Evolutionary conservation across 2,113 vertebrate species (phyloP).

Genomic region (Macroglossus sobrinus): DNA sequence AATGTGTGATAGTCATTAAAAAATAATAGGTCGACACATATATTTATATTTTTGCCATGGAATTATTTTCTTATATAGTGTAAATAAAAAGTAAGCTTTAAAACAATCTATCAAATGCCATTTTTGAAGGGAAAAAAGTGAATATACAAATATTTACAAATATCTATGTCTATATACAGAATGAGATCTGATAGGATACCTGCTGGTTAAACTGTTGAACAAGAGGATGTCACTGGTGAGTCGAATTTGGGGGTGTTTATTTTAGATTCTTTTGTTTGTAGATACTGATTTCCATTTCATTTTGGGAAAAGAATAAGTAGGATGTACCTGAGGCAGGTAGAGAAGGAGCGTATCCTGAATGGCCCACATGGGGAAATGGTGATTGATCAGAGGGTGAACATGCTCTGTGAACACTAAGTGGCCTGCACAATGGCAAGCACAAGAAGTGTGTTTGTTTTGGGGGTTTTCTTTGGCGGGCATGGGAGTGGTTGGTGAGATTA

Average conservation of each 20-base stretch:
- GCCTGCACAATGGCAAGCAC: not conserved
- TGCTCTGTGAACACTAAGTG: not conserved
- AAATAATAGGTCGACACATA: not conserved
- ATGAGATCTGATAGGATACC: not conserved
- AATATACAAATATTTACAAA: slow-evolving; percentile 23
- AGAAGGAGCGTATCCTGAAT: not conserved
- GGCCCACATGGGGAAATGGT: not conserved
- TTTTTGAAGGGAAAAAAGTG: not conserved
- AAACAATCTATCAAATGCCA: not conserved
- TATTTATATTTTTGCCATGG: not conserved
- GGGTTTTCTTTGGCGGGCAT: not conserved
- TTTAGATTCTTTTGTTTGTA: not conserved
- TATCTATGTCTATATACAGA: not conserved
- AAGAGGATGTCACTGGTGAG: not conserved
- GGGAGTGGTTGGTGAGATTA: not conserved
- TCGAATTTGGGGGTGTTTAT: not conserved
- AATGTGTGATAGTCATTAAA: not conserved
- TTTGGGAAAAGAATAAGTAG: not conserved
- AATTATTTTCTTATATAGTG: not conserved
- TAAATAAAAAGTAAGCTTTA: slow-evolving; percentile 10
- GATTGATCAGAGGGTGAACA: not conserved
- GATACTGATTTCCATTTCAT: not conserved
- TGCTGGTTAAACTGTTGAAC: not conserved
- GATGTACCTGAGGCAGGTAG: not conserved
- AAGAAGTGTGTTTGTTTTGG: not conserved